Evolutionary conservation across 1,140 invertebrate species (phyloP).

Genomic region (Penaeus indicus): DNA sequence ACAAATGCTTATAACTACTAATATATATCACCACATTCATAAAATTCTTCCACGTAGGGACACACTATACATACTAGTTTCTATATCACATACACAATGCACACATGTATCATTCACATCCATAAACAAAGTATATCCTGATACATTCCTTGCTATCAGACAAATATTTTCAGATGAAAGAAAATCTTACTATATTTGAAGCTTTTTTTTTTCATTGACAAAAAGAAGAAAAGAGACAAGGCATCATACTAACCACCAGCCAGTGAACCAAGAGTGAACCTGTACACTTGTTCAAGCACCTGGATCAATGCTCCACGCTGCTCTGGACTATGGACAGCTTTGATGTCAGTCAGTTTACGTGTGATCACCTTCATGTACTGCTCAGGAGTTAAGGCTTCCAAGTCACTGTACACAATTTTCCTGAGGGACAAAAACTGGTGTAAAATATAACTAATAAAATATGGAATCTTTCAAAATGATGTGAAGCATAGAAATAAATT

Average conservation of each 20-base stretch:
- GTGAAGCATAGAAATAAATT: not conserved
- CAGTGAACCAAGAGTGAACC: constrained; percentile 93
- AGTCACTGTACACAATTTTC: constrained; percentile 91
- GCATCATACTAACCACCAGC: constrained; percentile 85
- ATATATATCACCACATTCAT: too few species aligned
- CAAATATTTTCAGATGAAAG: too few species aligned
- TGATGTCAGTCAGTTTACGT: constrained; percentile 88
- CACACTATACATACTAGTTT: too few species aligned
- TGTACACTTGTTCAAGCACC: constrained; percentile 91
- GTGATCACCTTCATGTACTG: constrained; percentile 95
- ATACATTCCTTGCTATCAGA: too few species aligned
- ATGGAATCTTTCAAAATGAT: not conserved
- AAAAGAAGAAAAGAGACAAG: constrained; percentile 9
- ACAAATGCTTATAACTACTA: too few species aligned
- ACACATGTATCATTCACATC: too few species aligned
- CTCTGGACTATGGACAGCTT: constrained; percentile 87
- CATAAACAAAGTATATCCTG: too few species aligned
- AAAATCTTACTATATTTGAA: too few species aligned
- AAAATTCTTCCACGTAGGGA: too few species aligned
- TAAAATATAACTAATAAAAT: too few species aligned
- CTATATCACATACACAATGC: too few species aligned
- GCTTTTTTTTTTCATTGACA: too few species aligned
- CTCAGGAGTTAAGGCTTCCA: constrained; percentile 94
- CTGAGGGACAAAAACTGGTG: constrained; percentile 74
- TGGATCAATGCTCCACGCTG: constrained; percentile 88